phyloP scores from a whole-genome alignment of 2,888 invertebrate species.

The Phalera bucephala region DNA sequence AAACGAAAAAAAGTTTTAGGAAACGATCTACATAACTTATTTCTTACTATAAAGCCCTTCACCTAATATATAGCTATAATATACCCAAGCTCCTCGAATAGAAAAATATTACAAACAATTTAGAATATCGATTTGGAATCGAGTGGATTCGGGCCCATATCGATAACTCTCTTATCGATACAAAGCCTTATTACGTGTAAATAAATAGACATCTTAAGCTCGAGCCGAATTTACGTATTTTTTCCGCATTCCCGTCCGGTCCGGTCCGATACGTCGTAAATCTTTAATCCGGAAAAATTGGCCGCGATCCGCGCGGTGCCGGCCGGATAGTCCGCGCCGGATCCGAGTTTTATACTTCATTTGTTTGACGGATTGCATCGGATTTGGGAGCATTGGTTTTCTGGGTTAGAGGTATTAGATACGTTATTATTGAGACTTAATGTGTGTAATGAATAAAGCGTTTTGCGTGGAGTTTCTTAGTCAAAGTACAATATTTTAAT shows the following conservation, averaged over 20 bases:
- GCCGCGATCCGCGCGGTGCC: constrained; percentile 24
- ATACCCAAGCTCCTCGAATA: no score
- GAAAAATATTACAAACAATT: neutral
- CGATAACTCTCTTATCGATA: constrained; percentile 5
- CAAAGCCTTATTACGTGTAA: constrained; percentile 8
- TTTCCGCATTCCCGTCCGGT: constrained; percentile 33
- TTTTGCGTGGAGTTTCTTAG: no score
- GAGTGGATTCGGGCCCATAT: neutral
- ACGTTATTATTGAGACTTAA: no score
- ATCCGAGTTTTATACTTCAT: constrained; percentile 55
- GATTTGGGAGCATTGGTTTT: constrained; percentile 20
- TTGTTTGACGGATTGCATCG: constrained; percentile 47
- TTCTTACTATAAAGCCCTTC: no score
- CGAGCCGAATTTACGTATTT: constrained; percentile 47
- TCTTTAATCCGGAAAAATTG: constrained; percentile 71
- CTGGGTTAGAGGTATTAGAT: constrained; percentile 7
- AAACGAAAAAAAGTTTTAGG: no score
- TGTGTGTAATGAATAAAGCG: no score
- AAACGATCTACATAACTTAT: no score
- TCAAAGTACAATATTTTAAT: no score
- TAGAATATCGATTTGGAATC: neutral
- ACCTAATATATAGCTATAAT: no score
- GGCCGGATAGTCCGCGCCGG: constrained; percentile 16
- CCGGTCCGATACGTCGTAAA: constrained; percentile 53
- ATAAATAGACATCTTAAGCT: constrained; percentile 42